These are phyloP conservation scores for Clitarchus hookeri DNA, from an alignment of 2,888 invertebrate species.

Conservation along the genomic window DNA sequence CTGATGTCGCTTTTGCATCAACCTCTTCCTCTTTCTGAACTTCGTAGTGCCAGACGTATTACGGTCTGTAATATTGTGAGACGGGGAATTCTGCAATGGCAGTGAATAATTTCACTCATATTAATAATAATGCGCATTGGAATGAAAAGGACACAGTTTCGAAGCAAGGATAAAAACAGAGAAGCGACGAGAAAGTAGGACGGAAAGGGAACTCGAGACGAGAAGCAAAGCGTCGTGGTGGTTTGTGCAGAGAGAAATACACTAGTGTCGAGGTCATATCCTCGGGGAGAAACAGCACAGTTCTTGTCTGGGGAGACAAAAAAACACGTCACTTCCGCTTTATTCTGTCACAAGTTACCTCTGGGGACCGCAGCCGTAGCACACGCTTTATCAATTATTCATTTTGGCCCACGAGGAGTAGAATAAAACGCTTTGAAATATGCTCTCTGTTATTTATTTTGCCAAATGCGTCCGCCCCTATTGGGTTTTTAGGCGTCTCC, in stretches of 20 bases:
- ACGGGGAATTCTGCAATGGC: not conserved
- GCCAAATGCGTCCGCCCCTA: not conserved
- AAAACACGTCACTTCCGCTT: not conserved
- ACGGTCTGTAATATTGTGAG: not conserved
- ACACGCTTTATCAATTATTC: not conserved
- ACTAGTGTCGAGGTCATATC: not conserved
- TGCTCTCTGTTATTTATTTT: not conserved
- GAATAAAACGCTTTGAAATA: slow-evolving; percentile 8
- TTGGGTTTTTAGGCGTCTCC: not conserved
- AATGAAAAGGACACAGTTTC: not conserved
- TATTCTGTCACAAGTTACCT: not conserved
- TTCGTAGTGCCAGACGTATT: not conserved
- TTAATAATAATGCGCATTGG: not conserved
- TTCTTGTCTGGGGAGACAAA: not conserved
- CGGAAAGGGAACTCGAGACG: not conserved
- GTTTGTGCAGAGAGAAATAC: not conserved
- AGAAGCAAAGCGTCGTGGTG: not conserved
- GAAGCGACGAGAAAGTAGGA: not conserved
- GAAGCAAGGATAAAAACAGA: not conserved
- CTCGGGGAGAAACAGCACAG: not conserved
- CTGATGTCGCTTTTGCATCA: not conserved
- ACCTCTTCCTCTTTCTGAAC: no score
- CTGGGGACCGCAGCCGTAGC: not conserved
- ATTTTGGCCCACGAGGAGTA: not conserved
- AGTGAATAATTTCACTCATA: not conserved